Base-by-base conservation (phyloP, 2,113 vertebrate species). In the Ophiodon elongatus region DNA sequence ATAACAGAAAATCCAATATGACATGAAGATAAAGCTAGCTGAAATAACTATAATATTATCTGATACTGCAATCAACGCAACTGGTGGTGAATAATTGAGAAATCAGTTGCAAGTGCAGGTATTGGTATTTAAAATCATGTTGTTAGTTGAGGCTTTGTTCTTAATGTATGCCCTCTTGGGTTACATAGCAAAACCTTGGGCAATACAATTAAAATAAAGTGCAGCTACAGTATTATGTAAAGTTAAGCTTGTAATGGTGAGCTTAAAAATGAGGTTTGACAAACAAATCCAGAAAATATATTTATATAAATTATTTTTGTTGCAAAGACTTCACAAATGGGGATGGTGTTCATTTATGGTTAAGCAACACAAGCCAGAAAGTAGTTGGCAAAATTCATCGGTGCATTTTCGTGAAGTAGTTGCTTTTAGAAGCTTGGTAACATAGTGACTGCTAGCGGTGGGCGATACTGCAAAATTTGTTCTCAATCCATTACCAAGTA, bases 1-100 rank as follows among this genome's bases (percentile, higher is more conserved):
- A 39, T 21, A 76, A 39, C 14, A 45, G 63, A 33, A 62, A 52
- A 68, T 35, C 14, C 33, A 45, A 19, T 10, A 56, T 4, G 23
- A 41, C 23, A 45, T 21, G 1, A 80, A 65, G 29, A 57, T 70
- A 43, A 76, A 71, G 21, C 63, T 19, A 27, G 17, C 60, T 68
- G 47, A 31, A 84, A 33, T 25, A 39, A 39, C 29, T 19, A 25
- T 17, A 62, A 39, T 82, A 45, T 31, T 9, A 62, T 54, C 8
- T 45, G 27, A 43, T 47, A 14, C 10, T 59, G 50, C 23, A 45
- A 29, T 35, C 27, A 9, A 5, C 27, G 50, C 57, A 56, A 15
- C 37, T 54, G 5, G 14, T 43, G 8, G 2, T 54, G 31, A 67
- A 29, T 50, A 50, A 63, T 25, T 25, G 39, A 52, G n/a, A 62